Evolutionary conservation across 2,797 vertebrate genomes (phyloP).

Genomic region (Glyptemys insculpta): DNA sequence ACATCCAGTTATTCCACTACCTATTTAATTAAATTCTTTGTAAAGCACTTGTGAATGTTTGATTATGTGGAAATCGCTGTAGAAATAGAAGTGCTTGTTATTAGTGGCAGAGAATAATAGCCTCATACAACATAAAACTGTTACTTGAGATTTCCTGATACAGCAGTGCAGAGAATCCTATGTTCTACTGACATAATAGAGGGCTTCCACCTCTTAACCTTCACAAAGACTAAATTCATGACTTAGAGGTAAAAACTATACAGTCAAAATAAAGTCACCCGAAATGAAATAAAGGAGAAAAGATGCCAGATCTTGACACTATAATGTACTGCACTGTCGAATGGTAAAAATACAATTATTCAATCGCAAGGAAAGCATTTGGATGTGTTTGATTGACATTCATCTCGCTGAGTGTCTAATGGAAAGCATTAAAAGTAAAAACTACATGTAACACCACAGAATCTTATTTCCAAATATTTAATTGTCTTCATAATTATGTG

Average conservation of each 20-base stretch:
- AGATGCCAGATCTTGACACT: not conserved
- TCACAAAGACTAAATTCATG: constrained; percentile 56
- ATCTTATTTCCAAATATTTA: constrained; percentile 47
- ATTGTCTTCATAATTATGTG: constrained; percentile 38
- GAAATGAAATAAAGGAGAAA: constrained; percentile 19
- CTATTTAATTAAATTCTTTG: constrained; percentile 62
- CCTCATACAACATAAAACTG: constrained; percentile 49
- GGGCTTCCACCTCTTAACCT: constrained; percentile 59
- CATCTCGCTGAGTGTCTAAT: not conserved
- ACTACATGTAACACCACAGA: not conserved
- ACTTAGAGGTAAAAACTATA: constrained; percentile 42
- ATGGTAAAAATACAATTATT: constrained; percentile 26
- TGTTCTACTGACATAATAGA: constrained; percentile 41
- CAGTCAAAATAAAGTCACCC: constrained; percentile 28
- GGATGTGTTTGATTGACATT: not conserved
- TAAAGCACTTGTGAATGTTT: constrained; percentile 60
- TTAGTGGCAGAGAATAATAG: constrained; percentile 51
- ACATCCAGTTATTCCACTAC: constrained; percentile 44
- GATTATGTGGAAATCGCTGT: constrained; percentile 59
- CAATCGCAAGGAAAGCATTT: not conserved
- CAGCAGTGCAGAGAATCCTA: constrained; percentile 7
- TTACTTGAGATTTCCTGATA: constrained; percentile 52
- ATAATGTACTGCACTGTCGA: not conserved
- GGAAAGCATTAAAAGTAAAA: constrained; percentile 42
- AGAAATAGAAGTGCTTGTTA: constrained; percentile 53